Evolutionary conservation across 2,113 vertebrate genomes (phyloP), one percentile per base, ranked within the genome.

Genomic region (Hippoglossus stenolepis): DNA sequence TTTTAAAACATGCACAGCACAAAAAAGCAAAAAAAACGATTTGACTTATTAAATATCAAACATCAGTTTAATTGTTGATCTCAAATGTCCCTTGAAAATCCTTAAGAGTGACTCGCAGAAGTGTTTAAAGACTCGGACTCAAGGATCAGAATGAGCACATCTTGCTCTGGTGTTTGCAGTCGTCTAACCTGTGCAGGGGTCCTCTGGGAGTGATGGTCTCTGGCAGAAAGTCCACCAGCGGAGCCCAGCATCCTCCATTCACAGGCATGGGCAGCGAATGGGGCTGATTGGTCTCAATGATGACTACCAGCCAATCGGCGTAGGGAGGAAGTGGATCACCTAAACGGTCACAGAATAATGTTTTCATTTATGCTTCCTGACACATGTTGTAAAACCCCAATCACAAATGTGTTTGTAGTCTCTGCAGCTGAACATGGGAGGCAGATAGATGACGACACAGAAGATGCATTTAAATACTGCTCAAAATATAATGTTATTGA

Each of bases 241-340:
- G 98, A 28, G 97, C 97, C 98, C 98, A 99, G 28, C 97, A 98
- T 2, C 97, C 97, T 80, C 97, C 97, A 14, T 95, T 98, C 65
- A 96, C 94, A 15, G 98, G 97, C 97, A 99, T 98, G 2, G 98
- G 98, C 51, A 99, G 90, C 20, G 97, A 95, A 70, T 96, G 96
- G 0, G 98, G 96, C 74, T 96, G 96, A 73, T 97, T 98, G 86
- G 93, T 96, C 82, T 99, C 97, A 59, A 96, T 91, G 12, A 98
- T 96, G 65, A 92, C 95, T 83, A 97, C 84, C 78, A 99, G 88
- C 98, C 98, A 99, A 66, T 96, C 95, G 51, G 95, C 96, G 61
- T 97, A 99, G 0, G 96, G 97, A 53, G 97, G 97, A 72, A 97
- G 87, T 0, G 96, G 96, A 85, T 98, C 98, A 92, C 96, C 98